Evolutionary conservation across 2,113 vertebrate genomes (phyloP).

Genomic region (Eira barbara): DNA sequence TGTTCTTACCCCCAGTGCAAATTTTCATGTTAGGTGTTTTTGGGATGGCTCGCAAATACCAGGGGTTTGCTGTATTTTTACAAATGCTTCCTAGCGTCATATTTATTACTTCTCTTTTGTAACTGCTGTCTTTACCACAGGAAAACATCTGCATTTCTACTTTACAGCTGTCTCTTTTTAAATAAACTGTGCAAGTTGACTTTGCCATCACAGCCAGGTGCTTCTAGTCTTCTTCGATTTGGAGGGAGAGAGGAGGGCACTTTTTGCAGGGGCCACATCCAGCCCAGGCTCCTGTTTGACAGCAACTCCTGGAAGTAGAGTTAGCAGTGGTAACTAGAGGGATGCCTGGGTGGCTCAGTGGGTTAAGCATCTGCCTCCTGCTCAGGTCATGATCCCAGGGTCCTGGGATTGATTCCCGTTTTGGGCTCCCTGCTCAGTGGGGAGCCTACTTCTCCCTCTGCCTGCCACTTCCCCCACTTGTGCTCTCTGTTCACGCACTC

Average conservation of each 20-base stretch:
- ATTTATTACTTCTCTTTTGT: constrained; percentile 80
- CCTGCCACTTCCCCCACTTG: too few relatives aligned
- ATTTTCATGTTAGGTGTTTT: constrained; percentile 68
- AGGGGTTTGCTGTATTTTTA: neutral
- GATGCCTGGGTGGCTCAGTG: too few relatives aligned
- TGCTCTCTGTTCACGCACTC: too few relatives aligned
- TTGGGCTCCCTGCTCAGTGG: too few relatives aligned
- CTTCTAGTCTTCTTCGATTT: neutral
- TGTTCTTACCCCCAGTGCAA: neutral
- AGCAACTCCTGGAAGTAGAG: neutral
- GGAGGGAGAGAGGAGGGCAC: neutral
- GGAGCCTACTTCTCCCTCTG: too few relatives aligned
- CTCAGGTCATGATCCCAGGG: too few relatives aligned
- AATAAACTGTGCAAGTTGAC: constrained; percentile 76
- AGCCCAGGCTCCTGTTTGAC: neutral
- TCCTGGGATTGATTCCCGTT: too few relatives aligned
- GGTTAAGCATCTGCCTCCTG: too few relatives aligned
- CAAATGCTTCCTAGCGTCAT: constrained; percentile 63
- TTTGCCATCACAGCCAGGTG: neutral
- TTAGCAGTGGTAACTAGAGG: neutral
- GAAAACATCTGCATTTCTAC: constrained; percentile 69
- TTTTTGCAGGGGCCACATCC: neutral
- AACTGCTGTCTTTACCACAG: constrained; percentile 71
- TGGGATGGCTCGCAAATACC: neutral
- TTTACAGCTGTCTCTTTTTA: constrained; percentile 74